Evolutionary conservation across 2,888 invertebrate species (phyloP), one percentile per base, ranked within the genome.

Genomic region (Cantharis nigra): DNA sequence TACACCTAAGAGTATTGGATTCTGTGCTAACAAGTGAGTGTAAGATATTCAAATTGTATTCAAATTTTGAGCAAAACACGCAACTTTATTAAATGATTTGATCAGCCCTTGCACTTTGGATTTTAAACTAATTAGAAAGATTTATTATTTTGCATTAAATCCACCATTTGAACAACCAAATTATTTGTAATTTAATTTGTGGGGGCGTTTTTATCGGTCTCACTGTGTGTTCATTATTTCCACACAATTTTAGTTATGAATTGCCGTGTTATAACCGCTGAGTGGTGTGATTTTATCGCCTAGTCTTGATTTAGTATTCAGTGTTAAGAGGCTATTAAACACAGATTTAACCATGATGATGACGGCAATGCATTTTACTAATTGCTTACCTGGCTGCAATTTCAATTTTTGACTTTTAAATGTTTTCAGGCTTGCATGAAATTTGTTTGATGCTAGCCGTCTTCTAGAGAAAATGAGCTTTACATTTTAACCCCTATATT

Each of bases 11-110:
- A 26, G 65, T 70, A 75, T 71, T 67, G 33, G 49, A 71, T 67
- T 71, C 23, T 30, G 30, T 14, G n/a, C 71, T 26, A 75, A 70
- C 62, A 71, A 65, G 64, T 69, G 30, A 49, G 63, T 62, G 20
- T 67, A 71, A 65, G 67, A 75, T 75, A 75, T 75, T 75, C 75
- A 75, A 75, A 75, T 75, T 67, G 67, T 71, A 75, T 75, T 75
- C 75, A 75, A 67, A 75, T 75, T 75, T 70, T 70, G 28, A 65
- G 30, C 65, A 62, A 75, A 69, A 71, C 71, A 67, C 67, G 67
- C 71, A 71, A 65, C 65, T 20, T 65, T 65, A 65, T 65, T 23
- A 23, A 65, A 13, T 65, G 65, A 65, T 65, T 65, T 65, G 20
- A 23, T 65, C 65, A 65, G 23, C 23, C 23, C 23, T 65, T 23